A percentile compares a stretch with the other conserved stretches of the same genome.
phyloP scores from a whole-genome alignment of 1,140 invertebrate genomes.

The Caerostris darwini region DNA sequence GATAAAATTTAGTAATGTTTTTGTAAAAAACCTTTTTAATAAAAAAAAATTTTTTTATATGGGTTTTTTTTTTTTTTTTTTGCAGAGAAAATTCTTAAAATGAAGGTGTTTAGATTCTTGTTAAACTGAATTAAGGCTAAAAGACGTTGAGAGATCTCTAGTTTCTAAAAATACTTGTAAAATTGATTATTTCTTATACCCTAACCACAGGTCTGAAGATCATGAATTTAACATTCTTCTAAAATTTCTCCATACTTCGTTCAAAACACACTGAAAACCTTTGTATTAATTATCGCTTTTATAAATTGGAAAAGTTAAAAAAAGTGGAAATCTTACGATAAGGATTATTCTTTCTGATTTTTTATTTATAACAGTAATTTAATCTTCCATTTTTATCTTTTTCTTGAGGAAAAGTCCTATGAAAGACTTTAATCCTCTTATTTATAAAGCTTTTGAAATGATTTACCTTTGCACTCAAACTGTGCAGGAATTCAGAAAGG shows the following conservation, averaged over 20 bases:
- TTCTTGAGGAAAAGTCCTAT: background rate
- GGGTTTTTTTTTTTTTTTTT: too few relatives aligned
- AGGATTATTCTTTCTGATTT: background rate
- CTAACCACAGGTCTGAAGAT: too few relatives aligned
- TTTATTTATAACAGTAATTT: constrained; percentile 6
- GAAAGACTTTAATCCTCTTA: constrained; percentile 25
- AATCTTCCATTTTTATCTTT: background rate
- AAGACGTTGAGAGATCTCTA: too few relatives aligned
- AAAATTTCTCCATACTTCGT: background rate
- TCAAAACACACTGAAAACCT: background rate
- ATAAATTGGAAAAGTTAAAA: background rate
- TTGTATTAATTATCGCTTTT: background rate
- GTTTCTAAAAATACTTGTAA: too few relatives aligned
- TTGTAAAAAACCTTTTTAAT: too few relatives aligned
- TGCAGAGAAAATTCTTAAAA: too few relatives aligned
- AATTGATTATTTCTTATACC: too few relatives aligned
- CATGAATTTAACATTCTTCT: too few relatives aligned
- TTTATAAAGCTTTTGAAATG: constrained; percentile 33
- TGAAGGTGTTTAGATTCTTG: too few relatives aligned
- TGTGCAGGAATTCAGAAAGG: background rate
- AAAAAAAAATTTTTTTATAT: too few relatives aligned
- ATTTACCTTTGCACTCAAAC: constrained; percentile 2
- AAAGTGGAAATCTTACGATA: background rate
- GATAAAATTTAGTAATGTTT: too few relatives aligned
- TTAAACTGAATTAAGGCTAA: too few relatives aligned